Evolutionary conservation across 2,113 vertebrate genomes (phyloP).

Genomic region (Pterocles gutturalis): DNA sequence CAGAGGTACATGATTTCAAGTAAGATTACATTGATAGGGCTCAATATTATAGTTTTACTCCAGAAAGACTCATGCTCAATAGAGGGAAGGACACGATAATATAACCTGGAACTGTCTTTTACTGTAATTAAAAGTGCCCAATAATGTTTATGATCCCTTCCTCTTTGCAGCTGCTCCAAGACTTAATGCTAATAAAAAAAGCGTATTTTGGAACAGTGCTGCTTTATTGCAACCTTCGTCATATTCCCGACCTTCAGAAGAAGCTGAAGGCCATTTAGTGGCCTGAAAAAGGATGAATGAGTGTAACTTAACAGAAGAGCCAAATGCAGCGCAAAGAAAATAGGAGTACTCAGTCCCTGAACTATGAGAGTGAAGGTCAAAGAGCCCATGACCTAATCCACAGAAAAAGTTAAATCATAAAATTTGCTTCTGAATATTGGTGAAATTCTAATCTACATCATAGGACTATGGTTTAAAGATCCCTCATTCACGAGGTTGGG

Average conservation of each 20-base stretch:
- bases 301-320: background rate
- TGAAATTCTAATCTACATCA: background rate
- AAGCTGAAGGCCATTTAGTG: constrained; percentile 1
- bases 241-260: constrained; percentile 47
- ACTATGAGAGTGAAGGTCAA: background rate
- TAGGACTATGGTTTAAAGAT: background rate
- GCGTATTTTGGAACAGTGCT: constrained; percentile 44
- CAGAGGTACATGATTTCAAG: background rate
- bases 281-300: background rate
- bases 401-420: background rate
- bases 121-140: constrained; percentile 73
- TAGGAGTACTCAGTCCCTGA: background rate
- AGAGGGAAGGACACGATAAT: background rate
- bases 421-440: background rate
- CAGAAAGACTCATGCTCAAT: background rate
- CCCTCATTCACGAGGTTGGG: background rate
- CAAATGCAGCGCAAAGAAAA: background rate
- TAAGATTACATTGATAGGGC: background rate
- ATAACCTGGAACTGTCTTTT: constrained; percentile 52
- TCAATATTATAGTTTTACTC: background rate
- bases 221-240: constrained; percentile 53
- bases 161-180: constrained; percentile 62
- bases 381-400: background rate
- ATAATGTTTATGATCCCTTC: constrained; percentile 61
- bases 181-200: constrained; percentile 71